These are phyloP conservation scores for Litocranius walleri DNA, from an alignment of 2,113 vertebrate species.

Conservation along the genomic window DNA sequence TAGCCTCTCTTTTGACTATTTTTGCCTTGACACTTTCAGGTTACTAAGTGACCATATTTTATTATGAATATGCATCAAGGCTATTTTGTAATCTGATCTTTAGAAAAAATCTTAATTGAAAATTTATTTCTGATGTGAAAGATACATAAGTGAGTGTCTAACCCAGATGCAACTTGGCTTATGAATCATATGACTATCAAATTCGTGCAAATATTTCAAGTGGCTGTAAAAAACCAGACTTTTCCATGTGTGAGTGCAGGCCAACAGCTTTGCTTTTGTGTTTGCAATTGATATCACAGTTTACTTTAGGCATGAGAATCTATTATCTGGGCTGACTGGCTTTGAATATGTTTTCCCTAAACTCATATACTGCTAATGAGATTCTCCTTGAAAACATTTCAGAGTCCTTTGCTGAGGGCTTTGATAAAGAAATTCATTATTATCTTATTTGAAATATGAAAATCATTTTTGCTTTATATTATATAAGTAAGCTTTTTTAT, in stretches of 20 bases:
- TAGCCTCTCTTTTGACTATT: neutral
- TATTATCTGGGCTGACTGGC: conserved; percentile 49
- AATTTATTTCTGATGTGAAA: neutral
- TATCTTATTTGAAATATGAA: neutral
- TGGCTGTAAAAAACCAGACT: neutral
- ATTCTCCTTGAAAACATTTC: neutral
- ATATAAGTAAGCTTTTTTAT: neutral
- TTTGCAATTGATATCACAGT: neutral
- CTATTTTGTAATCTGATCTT: neutral
- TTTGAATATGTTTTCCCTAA: conserved; percentile 35
- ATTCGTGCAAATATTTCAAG: conserved; percentile 62
- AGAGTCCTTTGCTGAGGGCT: neutral
- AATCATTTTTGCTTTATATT: neutral
- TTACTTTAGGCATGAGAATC: neutral
- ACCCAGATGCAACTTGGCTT: neutral
- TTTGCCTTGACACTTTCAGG: neutral
- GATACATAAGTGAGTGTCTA: neutral
- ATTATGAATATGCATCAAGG: neutral
- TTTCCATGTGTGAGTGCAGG: neutral
- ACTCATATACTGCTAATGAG: neutral
- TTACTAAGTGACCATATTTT: neutral
- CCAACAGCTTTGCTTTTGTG: conserved; percentile 19
- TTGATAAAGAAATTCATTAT: neutral
- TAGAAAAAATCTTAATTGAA: neutral
- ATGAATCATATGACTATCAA: neutral